Conservation (phyloP, 2,888 invertebrate genomes). For the Heliconius charithonia region DNA sequence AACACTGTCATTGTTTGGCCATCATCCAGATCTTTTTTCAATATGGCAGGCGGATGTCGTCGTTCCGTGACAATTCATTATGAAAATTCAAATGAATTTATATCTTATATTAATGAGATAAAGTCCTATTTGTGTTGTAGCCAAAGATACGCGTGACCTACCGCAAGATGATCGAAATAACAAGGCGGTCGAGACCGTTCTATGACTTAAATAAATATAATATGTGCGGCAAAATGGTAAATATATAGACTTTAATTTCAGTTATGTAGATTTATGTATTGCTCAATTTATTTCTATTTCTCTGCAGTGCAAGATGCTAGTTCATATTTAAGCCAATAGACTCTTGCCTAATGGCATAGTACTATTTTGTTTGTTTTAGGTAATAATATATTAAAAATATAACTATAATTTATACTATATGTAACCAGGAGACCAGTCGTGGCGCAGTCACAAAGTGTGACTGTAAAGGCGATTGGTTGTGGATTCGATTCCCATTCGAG, state of each 20-base stretch:
- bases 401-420: no score
- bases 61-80: conserved; percentile 23
- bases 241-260: not conserved
- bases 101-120: not conserved
- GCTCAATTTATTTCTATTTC: not conserved
- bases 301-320: not conserved
- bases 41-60: conserved; percentile 33
- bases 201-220: conserved; percentile 20
- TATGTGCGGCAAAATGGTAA: not conserved
- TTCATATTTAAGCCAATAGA: no score
- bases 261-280: not conserved
- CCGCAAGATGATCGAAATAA: conserved; percentile 33
- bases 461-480: no score
- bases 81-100: not conserved
- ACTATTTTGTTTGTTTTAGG: no score
- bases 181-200: conserved; percentile 16
- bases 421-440: no score
- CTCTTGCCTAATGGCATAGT: no score
- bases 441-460: no score
- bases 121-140: conserved; percentile 11
- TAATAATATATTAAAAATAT: no score
- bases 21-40: conserved; percentile 34
- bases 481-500: no score
- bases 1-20: conserved; percentile 28
- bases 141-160: conserved; percentile 30